Percentiles rank a stretch among this genome's conserved stretches.
These are phyloP conservation scores for Lepus europaeus DNA, from an alignment of 2,113 vertebrate genomes.

Conservation along the genomic window DNA sequence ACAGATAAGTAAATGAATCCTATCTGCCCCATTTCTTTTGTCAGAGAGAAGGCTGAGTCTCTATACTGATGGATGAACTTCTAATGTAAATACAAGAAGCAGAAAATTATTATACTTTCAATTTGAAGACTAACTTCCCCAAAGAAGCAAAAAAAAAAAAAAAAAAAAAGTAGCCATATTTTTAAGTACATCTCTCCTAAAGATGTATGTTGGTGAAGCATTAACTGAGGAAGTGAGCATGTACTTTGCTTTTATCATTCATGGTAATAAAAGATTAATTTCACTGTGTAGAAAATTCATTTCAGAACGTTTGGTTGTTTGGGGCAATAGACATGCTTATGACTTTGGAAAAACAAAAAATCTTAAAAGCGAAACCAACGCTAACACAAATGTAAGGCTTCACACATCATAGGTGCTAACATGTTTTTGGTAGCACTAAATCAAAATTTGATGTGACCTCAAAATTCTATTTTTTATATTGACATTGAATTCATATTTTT, in stretches of 20 bases:
- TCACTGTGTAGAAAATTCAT: background rate
- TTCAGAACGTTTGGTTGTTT: background rate
- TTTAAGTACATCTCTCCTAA: background rate
- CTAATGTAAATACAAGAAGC: background rate
- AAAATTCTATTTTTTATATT: background rate
- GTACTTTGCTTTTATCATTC: background rate
- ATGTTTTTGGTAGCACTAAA: background rate
- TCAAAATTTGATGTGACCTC: slow-evolving; percentile 12
- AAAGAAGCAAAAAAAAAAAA: background rate
- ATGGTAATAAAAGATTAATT: background rate
- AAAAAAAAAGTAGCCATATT: background rate
- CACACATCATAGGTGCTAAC: background rate
- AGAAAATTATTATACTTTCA: background rate
- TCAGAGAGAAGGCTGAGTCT: slow-evolving; percentile 6
- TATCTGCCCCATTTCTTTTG: background rate
- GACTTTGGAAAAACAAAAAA: slow-evolving; percentile 10
- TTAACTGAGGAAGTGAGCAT: background rate
- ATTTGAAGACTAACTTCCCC: background rate
- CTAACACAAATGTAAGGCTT: background rate
- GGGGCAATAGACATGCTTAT: background rate
- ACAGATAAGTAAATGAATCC: background rate
- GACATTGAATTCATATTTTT: background rate
- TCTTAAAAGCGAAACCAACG: slow-evolving; percentile 25
- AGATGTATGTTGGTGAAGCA: background rate
- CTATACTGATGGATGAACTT: background rate